A percentile compares a stretch with the other conserved stretches of the same genome.
These are phyloP conservation scores for Alectoris magna DNA, from an alignment of 2,797 vertebrate genomes.

Conservation along the genomic window DNA sequence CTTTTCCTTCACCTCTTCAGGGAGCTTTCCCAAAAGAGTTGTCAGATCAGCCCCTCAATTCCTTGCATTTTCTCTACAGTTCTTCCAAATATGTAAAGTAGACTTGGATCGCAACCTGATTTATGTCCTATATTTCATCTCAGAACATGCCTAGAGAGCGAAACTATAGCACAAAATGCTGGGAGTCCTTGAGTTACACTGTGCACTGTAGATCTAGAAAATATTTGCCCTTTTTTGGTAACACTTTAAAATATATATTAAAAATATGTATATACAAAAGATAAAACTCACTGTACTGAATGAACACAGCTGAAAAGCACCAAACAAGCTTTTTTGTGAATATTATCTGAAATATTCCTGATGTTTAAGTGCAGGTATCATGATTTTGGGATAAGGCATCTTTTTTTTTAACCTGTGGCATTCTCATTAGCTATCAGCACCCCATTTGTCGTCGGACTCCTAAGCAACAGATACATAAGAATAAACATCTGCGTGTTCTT, in stretches of 20 bases:
- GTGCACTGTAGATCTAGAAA: not conserved
- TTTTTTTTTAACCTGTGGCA: not conserved
- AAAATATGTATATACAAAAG: not conserved
- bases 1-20: not conserved
- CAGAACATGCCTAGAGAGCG: not conserved
- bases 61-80: not conserved
- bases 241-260: not conserved
- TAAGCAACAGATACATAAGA: not conserved
- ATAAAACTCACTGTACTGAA: not conserved
- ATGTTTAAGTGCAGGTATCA: not conserved
- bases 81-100: conserved; percentile 42
- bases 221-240: not conserved
- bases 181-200: not conserved
- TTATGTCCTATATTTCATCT: not conserved
- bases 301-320: not conserved
- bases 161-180: not conserved
- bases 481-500: not conserved
- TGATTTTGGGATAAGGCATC: not conserved
- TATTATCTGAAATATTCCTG: not conserved
- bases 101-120: not conserved
- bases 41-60: conserved; percentile 10
- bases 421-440: not conserved
- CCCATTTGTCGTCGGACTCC: not conserved
- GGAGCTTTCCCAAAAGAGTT: not conserved
- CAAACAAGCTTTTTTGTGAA: not conserved